Percentiles rank a stretch among this genome's conserved stretches.
phyloP scores from a whole-genome alignment of 2,888 invertebrate genomes.

The Lysandra coridon region DNA sequence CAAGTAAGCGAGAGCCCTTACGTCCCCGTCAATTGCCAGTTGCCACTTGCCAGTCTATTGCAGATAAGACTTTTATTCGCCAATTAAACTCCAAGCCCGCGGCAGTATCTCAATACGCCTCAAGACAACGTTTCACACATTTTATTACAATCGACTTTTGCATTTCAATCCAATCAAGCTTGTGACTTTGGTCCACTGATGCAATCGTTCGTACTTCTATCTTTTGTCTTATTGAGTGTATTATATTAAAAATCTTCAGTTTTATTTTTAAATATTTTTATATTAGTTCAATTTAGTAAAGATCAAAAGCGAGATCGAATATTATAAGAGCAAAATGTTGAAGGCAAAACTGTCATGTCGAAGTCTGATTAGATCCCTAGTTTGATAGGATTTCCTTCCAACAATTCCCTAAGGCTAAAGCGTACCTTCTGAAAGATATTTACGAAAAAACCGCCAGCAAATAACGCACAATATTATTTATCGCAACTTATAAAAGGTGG shows the following conservation, averaged over 20 bases:
- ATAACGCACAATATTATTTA: conserved; percentile 16
- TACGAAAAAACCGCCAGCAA: not conserved
- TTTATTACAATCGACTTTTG: conserved; percentile 4
- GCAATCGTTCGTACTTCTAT: not conserved
- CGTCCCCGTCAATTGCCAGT: not conserved
- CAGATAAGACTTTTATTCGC: conserved; percentile 5
- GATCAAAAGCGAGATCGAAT: not conserved
- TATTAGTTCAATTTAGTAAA: not conserved
- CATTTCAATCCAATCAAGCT: conserved; percentile 4
- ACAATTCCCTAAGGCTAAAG: conserved; percentile 1
- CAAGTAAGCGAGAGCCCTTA: not conserved
- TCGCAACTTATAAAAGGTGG: conserved; percentile 37
- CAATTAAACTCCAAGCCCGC: not conserved
- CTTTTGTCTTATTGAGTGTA: not conserved
- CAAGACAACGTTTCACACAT: conserved; percentile 6
- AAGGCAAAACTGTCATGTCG: not conserved
- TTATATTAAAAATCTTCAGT: not conserved
- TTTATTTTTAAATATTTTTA: not conserved
- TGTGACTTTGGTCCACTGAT: not conserved
- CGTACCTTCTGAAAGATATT: conserved; percentile 4
- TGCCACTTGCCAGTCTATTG: not conserved
- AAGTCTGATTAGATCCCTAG: not conserved
- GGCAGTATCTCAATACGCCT: conserved; percentile 1
- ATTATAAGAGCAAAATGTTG: not conserved
- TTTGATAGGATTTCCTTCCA: not conserved